A percentile compares a stretch with the other conserved stretches of the same genome.
Evolutionary conservation across 2,113 vertebrate species (phyloP).

Genomic region (Chamaetylas fuelleborni): DNA sequence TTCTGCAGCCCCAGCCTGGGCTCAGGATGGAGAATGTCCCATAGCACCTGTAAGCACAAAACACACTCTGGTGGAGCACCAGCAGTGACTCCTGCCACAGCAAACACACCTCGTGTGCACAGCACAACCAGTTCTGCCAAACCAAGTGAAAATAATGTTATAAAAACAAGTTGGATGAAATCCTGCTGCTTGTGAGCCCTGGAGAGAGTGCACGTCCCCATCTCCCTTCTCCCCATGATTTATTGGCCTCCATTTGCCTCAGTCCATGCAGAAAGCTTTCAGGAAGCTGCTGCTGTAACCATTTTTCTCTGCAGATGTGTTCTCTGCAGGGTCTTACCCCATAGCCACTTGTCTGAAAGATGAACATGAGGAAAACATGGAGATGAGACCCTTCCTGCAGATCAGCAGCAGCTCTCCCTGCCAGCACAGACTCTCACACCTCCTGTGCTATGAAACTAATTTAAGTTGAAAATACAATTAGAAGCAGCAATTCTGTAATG

Average conservation of each 20-base stretch:
- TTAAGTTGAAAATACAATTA: conserved; percentile 20
- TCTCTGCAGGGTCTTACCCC: not conserved
- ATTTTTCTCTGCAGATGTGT: not conserved
- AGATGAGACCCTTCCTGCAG: conserved; percentile 3
- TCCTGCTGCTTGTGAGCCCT: not conserved
- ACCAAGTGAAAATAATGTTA: not conserved
- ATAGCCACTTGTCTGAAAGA: not conserved
- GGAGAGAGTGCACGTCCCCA: not conserved
- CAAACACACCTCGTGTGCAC: not conserved
- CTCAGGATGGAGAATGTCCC: not conserved
- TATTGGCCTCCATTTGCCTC: not conserved
- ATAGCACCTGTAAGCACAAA: not conserved
- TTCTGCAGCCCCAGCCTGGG: not conserved
- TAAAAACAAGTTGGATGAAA: not conserved
- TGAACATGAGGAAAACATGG: not conserved
- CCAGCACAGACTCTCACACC: not conserved
- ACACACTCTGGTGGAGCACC: not conserved
- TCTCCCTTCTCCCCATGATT: not conserved
- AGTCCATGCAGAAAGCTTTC: not conserved
- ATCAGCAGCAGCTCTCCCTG: not conserved
- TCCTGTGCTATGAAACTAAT: conserved; percentile 22
- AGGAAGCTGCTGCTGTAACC: not conserved
- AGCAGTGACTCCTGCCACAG: not conserved
- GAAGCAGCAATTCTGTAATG: not conserved
- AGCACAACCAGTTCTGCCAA: not conserved